Percentiles rank a stretch among this genome's conserved stretches.
Conservation (phyloP, 2,888 invertebrate species). For the Ctenicera cuprea region DNA sequence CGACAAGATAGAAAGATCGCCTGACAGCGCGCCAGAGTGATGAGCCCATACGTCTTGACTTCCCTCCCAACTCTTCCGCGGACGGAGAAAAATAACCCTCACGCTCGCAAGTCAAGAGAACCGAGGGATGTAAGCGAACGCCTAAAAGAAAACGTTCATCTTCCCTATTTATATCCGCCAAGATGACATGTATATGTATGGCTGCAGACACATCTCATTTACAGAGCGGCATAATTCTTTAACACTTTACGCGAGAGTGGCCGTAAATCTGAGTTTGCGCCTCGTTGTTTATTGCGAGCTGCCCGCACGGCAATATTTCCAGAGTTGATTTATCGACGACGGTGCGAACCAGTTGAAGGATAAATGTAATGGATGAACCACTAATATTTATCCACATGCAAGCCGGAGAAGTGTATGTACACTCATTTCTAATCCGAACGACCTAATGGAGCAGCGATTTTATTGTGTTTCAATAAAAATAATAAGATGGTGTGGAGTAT, state of each 20-base stretch:
- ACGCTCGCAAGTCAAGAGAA: conserved; percentile 68
- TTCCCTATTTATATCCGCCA: conserved; percentile 70
- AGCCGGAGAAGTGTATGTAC: neutral
- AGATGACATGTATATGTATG: conserved; percentile 71
- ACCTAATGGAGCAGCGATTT: neutral
- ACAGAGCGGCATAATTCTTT: conserved; percentile 75
- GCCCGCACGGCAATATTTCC: conserved; percentile 59
- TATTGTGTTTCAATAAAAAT: conserved; percentile 33
- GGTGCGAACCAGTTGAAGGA: conserved; percentile 67
- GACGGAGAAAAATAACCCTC: conserved; percentile 71
- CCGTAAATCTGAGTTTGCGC: conserved; percentile 71
- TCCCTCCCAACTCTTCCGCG: conserved; percentile 63
- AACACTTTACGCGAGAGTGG: conserved; percentile 73
- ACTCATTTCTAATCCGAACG: neutral
- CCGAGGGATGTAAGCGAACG: conserved; percentile 65
- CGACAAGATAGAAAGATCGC: conserved; percentile 70
- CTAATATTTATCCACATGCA: conserved; percentile 63
- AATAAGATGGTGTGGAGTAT: conserved; percentile 35
- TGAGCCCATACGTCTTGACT: conserved; percentile 71
- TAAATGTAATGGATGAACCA: conserved; percentile 69
- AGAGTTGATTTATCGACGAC: conserved; percentile 67
- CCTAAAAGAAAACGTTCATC: conserved; percentile 70
- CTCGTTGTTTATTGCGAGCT: conserved; percentile 67
- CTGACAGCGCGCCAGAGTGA: conserved; percentile 71
- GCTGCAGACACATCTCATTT: conserved; percentile 75